Evolutionary conservation across 2,797 vertebrate genomes (phyloP).

Genomic region (Astyanax mexicanus): DNA sequence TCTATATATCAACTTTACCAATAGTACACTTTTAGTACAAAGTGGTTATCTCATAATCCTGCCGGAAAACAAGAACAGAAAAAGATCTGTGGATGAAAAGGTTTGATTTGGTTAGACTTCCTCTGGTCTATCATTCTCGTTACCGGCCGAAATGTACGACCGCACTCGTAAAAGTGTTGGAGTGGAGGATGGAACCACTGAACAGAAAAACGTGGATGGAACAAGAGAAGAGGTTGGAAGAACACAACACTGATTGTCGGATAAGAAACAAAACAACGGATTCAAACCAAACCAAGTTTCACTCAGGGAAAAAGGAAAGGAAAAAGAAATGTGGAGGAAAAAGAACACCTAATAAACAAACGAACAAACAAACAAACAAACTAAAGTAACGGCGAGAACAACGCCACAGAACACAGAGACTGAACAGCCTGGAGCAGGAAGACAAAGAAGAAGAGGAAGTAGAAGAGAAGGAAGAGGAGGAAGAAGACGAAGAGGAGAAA

Average conservation of each 20-base stretch:
- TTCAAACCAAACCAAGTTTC: constrained; percentile 59
- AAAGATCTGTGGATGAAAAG: constrained; percentile 44
- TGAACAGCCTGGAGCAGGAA: constrained; percentile 67
- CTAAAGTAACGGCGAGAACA: constrained; percentile 53
- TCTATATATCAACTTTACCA: constrained; percentile 13
- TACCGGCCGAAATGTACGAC: constrained; percentile 33
- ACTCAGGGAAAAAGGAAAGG: constrained; percentile 48
- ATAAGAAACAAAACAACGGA: constrained; percentile 55
- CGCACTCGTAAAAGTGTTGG: constrained; percentile 40
- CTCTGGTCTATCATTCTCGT: constrained; percentile 56
- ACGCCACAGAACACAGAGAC: constrained; percentile 74
- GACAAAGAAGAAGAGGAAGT: constrained; percentile 23
- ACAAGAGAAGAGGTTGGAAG: constrained; percentile 54
- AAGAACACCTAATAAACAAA: constrained; percentile 19
- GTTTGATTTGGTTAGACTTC: constrained; percentile 47
- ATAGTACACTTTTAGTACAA: constrained; percentile 23
- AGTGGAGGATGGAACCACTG: constrained; percentile 47
- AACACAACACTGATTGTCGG: constrained; percentile 62
- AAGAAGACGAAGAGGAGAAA: constrained; percentile 38
- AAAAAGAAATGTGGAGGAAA: constrained; percentile 5
- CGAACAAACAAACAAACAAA: constrained; percentile 44
- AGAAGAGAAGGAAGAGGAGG: constrained; percentile 20
- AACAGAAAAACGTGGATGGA: constrained; percentile 64
- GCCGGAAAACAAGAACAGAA: not conserved
- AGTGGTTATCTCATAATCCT: constrained; percentile 1